Conservation (phyloP, 2,113 vertebrate species). For the Erythrocercus mccallii region DNA sequence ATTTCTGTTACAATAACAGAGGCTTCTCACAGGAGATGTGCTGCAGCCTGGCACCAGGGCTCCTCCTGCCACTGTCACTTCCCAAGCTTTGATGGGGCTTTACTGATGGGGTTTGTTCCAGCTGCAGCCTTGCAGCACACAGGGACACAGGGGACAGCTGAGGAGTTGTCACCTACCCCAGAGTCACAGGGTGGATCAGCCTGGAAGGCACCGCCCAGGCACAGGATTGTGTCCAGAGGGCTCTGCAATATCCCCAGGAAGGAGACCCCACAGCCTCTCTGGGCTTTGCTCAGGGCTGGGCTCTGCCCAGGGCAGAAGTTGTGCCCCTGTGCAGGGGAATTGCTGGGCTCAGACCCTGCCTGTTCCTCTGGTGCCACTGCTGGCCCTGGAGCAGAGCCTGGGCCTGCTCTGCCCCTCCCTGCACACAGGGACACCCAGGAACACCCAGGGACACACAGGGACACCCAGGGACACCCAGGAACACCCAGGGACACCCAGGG, state of each 20-base stretch:
- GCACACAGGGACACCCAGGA: neutral
- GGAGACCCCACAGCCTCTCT: neutral
- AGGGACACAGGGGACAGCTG: neutral
- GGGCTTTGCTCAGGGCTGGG: neutral
- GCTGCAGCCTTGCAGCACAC: neutral
- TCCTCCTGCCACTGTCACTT: neutral
- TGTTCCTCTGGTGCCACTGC: accelerated
- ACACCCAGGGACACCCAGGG: neutral
- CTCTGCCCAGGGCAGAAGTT: neutral
- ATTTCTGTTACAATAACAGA: neutral
- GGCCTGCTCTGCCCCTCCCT: neutral
- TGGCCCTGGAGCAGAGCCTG: neutral
- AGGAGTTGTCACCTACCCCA: neutral
- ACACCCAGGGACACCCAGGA: neutral
- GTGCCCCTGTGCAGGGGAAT: neutral
- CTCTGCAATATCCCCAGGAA: neutral
- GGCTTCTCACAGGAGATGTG: neutral
- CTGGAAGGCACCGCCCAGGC: neutral
- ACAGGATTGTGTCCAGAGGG: neutral
- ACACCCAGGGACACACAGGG: neutral
- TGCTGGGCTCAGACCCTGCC: neutral
- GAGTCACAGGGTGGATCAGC: neutral
- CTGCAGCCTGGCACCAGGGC: neutral
- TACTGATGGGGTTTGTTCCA: neutral
- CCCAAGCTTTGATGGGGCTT: neutral